Percentiles rank a stretch among this genome's conserved stretches.
Conservation (phyloP, 2,113 vertebrate species). For the Rhinolophus ferrumequinum region DNA sequence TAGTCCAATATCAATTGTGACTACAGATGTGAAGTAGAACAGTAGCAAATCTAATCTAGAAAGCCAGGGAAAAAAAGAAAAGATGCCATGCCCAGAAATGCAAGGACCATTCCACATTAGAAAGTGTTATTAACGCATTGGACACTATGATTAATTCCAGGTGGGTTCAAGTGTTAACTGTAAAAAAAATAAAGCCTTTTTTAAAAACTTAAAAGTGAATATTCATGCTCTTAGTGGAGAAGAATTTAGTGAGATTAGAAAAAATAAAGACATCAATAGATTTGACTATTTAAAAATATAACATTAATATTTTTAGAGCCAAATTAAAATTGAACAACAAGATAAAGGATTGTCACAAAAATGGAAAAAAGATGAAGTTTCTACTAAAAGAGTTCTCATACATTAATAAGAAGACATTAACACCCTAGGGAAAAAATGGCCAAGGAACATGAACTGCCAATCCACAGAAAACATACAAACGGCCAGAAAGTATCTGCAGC, state of each 20-base stretch:
- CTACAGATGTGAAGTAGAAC: neutral
- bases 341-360: neutral
- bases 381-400: neutral
- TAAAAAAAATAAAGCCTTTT: neutral
- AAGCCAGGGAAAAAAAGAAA: neutral
- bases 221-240: neutral
- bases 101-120: neutral
- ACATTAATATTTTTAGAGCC: neutral
- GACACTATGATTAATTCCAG: neutral
- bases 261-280: neutral
- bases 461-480: neutral
- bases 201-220: neutral
- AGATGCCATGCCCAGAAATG: neutral
- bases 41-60: neutral
- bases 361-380: neutral
- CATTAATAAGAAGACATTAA: constrained; percentile 22
- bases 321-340: neutral
- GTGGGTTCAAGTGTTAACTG: neutral
- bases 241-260: neutral
- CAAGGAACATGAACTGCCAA: neutral
- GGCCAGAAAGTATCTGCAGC: neutral
- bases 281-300: constrained; percentile 7
- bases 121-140: neutral
- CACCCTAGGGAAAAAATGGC: neutral
- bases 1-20: neutral